These are phyloP conservation scores for Diorhabda elongata DNA, from an alignment of 1,140 invertebrate genomes.

Conservation along the genomic window DNA sequence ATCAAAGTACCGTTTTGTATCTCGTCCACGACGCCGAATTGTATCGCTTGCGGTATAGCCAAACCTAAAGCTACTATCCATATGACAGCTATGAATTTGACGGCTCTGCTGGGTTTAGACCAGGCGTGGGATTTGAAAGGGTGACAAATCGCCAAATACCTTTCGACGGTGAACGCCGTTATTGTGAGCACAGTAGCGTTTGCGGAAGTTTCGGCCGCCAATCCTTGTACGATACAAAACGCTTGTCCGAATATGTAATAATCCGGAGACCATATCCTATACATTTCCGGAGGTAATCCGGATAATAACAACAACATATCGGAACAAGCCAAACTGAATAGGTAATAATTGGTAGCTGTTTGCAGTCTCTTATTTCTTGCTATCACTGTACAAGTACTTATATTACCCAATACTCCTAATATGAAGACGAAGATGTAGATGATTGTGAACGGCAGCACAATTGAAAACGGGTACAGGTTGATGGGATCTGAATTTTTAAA, in stretches of 20 bases:
- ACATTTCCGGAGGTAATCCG: conserved; percentile 74
- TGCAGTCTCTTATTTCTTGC: conserved; percentile 77
- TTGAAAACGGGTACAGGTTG: conserved; percentile 28
- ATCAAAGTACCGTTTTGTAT: conserved; percentile 26
- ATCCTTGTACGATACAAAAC: conserved; percentile 68
- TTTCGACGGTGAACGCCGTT: conserved; percentile 67
- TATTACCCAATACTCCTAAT: conserved; percentile 78
- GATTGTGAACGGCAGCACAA: conserved; percentile 60
- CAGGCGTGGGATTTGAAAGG: conserved; percentile 51
- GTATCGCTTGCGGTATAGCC: conserved; percentile 56
- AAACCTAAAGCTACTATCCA: conserved; percentile 56
- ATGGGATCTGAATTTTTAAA: background rate
- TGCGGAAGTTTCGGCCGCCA: conserved; percentile 70
- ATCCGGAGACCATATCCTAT: conserved; percentile 70
- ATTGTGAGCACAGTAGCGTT: conserved; percentile 63
- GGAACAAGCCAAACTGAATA: conserved; percentile 83
- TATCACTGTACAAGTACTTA: conserved; percentile 83
- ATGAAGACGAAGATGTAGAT: conserved; percentile 74
- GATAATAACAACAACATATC: conserved; percentile 77
- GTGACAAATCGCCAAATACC: conserved; percentile 70
- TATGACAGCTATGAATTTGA: conserved; percentile 56
- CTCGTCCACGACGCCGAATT: conserved; percentile 46
- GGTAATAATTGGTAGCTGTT: conserved; percentile 79
- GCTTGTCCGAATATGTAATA: conserved; percentile 67
- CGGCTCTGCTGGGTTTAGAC: conserved; percentile 55